Base-by-base conservation (phyloP, 35 echinoderm and acorn worm species). In the Patiria miniata region DNA sequence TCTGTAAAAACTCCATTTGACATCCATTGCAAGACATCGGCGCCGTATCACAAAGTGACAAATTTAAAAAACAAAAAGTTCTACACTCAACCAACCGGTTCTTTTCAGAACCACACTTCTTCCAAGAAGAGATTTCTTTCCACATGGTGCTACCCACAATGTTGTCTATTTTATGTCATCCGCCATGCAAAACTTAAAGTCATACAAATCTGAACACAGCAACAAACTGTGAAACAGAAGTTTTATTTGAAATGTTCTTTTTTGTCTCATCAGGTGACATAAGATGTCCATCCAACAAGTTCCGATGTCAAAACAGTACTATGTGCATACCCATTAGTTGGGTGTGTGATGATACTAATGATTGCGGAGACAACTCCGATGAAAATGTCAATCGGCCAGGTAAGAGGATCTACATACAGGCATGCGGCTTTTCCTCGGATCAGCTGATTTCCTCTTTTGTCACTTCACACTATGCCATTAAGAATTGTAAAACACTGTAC, bases 301-400 rank as follows among this genome's bases (percentile, higher is more conserved):
- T 84, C 52, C 81, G 54, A 21, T 84, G 81, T 39, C 39, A 57
- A 0, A 61, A 69, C 34, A 90, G 51, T 6, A 65, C 57, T 32
- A 39, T 83, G 26, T 90, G 88, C 61, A 68, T 83, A 32, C 88
- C 68, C 14, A 51, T 16, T n/a, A 39, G 80, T 26, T 90, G 59
- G 60, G 57, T 54, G 51, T 90, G 88, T 30, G 88, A 90, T 78
- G 88, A 81, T 3, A 61, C 58, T 8, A 1, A 32, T n/a, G 88
- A 90, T 52, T 90, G 88, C 81, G 58, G 42, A 56, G 88, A 90
- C 54, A 10, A 21, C 7, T 52, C 80, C 5, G 88, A 90, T 59
- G 88, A 90, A 57, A 65, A 82, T 73, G 65, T 32, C 2, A 34
- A 73, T 9, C 10, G 65, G 26, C 2, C 23, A 73, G 65, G 65